Conservation (phyloP, 2,113 vertebrate genomes). For the Rhabdornis inornatus region DNA sequence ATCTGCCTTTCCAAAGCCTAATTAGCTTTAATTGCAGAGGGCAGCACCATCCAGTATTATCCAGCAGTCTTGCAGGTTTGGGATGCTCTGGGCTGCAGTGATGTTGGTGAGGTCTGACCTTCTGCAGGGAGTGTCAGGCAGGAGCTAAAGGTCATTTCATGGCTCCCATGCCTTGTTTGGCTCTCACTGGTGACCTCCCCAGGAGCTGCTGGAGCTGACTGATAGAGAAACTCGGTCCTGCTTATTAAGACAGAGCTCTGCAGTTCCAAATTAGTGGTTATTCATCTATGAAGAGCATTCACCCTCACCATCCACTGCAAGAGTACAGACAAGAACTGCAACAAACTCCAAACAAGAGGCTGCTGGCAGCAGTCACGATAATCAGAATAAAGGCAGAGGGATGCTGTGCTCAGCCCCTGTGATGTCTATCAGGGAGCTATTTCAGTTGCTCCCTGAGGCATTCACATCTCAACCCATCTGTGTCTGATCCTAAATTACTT, state of each 20-base stretch:
- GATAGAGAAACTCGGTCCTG: background rate
- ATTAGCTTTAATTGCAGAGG: background rate
- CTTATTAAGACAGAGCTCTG: slow-evolving; percentile 13
- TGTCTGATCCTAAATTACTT: slow-evolving; percentile 61
- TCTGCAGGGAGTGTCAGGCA: background rate
- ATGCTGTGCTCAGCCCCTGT: slow-evolving; percentile 25
- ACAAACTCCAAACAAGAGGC: background rate
- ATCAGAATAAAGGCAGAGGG: slow-evolving; percentile 22
- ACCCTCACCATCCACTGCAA: background rate
- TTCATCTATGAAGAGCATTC: slow-evolving; percentile 26
- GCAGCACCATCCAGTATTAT: background rate
- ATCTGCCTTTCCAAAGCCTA: background rate
- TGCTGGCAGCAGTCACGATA: slow-evolving; percentile 6
- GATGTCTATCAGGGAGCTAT: slow-evolving; percentile 56
- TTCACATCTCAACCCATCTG: slow-evolving; percentile 60
- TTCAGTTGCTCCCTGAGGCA: slow-evolving; percentile 54
- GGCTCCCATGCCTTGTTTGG: background rate
- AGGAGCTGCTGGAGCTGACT: background rate
- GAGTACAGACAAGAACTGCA: background rate
- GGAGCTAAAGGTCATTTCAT: background rate
- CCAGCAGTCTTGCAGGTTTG: background rate
- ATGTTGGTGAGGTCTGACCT: background rate
- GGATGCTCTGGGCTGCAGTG: background rate
- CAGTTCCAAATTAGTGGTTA: slow-evolving; percentile 39
- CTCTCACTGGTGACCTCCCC: background rate